A percentile compares a stretch with the other conserved stretches of the same genome.
These are phyloP conservation scores for Notarius quadriscutis DNA, from an alignment of 2,113 vertebrate species.

Conservation along the genomic window DNA sequence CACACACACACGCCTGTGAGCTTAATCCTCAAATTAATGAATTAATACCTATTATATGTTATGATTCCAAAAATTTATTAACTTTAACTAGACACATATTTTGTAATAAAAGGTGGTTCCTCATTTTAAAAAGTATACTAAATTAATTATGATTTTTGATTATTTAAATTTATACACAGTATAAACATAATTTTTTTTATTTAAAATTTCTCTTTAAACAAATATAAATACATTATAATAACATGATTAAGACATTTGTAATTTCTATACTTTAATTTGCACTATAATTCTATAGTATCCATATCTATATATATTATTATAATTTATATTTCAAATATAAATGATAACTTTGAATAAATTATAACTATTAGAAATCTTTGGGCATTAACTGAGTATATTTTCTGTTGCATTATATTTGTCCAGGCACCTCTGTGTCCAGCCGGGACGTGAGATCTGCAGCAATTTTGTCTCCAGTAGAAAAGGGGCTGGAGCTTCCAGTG, in stretches of 20 bases:
- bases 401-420: background rate
- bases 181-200: background rate
- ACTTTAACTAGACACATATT: background rate
- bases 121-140: background rate
- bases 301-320: background rate
- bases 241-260: background rate
- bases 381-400: background rate
- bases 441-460: conserved; percentile 79
- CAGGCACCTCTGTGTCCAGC: conserved; percentile 89
- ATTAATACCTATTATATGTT: too few species aligned
- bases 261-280: background rate
- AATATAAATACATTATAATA: background rate
- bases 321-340: background rate
- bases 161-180: too few species aligned
- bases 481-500: conserved; percentile 64
- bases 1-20: too few species aligned
- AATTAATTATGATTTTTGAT: too few species aligned
- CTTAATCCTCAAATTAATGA: too few species aligned
- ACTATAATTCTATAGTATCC: background rate
- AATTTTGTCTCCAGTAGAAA: conserved; percentile 62
- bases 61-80: background rate
- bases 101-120: background rate
- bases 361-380: background rate
- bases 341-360: background rate
- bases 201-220: background rate